Evolutionary conservation across 2,888 invertebrate genomes (phyloP).

Genomic region (Brachycybe producta): DNA sequence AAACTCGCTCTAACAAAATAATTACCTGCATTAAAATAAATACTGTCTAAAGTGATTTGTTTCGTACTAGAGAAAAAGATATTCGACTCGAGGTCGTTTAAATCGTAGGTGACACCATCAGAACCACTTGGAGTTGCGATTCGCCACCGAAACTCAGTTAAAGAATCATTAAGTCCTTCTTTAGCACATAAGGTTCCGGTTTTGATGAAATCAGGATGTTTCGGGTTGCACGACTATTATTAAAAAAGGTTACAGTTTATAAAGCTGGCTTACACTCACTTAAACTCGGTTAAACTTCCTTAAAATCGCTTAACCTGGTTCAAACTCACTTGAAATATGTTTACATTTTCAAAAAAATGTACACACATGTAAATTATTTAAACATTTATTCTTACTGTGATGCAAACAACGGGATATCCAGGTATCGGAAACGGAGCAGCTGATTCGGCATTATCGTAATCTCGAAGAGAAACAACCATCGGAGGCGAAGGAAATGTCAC

Average conservation of each 20-base stretch:
- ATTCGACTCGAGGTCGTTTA: conserved; percentile 30
- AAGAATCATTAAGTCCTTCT: conserved; percentile 31
- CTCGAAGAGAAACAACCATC: conserved; percentile 31
- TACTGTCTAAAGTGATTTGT: conserved; percentile 32
- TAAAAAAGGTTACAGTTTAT: conserved; percentile 1
- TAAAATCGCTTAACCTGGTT: too few species aligned
- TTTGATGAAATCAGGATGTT: conserved; percentile 30
- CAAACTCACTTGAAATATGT: too few species aligned
- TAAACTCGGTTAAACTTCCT: too few species aligned
- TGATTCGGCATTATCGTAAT: conserved; percentile 26
- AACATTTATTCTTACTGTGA: conserved; percentile 30
- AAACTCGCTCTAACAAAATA: too few species aligned
- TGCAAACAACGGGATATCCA: conserved; percentile 34
- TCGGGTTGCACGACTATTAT: conserved; percentile 32
- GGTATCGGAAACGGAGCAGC: conserved; percentile 27
- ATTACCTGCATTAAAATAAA: conserved; percentile 32
- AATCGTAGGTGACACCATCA: conserved; percentile 28
- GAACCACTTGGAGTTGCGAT: conserved; percentile 30
- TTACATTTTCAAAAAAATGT: too few species aligned
- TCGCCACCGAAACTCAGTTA: conserved; percentile 32
- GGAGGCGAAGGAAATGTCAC: conserved; percentile 33
- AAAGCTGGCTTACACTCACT: too few species aligned
- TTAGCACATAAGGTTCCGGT: conserved; percentile 28
- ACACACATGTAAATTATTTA: not conserved
- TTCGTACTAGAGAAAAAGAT: conserved; percentile 33